phyloP scores from a whole-genome alignment of 2,888 invertebrate species.

The Azorinus chamasolen region DNA sequence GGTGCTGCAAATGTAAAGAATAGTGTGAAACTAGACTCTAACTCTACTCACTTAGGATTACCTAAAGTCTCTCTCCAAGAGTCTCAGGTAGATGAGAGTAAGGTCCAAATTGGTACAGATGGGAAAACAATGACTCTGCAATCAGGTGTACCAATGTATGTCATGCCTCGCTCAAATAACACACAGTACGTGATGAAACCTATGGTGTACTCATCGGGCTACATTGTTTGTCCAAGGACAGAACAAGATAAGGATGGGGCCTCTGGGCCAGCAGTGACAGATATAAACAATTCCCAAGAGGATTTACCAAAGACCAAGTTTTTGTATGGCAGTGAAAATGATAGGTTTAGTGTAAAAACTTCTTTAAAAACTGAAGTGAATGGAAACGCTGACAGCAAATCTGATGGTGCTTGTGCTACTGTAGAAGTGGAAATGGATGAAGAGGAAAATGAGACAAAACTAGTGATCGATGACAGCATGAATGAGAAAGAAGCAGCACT shows the following conservation, averaged over 20 bases:
- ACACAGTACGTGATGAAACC: slow-evolving; percentile 45
- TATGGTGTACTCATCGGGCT: slow-evolving; percentile 46
- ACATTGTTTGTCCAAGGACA: slow-evolving; percentile 40
- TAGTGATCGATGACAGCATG: slow-evolving; percentile 45
- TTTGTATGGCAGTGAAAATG: neutral
- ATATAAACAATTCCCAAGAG: neutral
- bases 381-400: slow-evolving; percentile 13
- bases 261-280: slow-evolving; percentile 13
- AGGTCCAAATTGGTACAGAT: too few relatives aligned
- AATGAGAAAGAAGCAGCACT: slow-evolving; percentile 72
- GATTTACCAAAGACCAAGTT: neutral
- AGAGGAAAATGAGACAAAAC: slow-evolving; percentile 27
- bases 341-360: neutral
- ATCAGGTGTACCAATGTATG: too few relatives aligned
- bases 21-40: too few relatives aligned
- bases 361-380: slow-evolving; percentile 17
- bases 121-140: too few relatives aligned
- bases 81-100: too few relatives aligned
- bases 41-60: too few relatives aligned
- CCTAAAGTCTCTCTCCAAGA: too few relatives aligned
- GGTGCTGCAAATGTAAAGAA: too few relatives aligned
- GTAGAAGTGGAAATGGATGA: slow-evolving; percentile 27
- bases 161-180: slow-evolving; percentile 9
- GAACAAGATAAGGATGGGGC: slow-evolving; percentile 9
- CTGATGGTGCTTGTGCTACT: neutral